Conservation (phyloP, 2,113 vertebrate species). For the Canis aureus region DNA sequence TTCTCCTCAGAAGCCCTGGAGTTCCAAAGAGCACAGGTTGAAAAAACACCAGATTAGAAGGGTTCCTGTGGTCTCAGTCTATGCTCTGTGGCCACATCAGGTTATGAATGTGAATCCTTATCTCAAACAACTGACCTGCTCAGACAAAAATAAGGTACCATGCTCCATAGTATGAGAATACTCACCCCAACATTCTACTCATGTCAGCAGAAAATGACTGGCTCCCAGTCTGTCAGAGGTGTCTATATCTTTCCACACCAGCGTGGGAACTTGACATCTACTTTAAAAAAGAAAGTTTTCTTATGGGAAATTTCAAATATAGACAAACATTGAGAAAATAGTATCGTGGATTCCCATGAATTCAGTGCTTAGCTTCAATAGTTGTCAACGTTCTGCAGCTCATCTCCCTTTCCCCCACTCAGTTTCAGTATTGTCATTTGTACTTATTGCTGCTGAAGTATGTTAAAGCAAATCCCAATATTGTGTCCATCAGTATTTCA, state of each 20-base stretch:
- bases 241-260: neutral
- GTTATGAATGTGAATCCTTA: too few relatives aligned
- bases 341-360: neutral
- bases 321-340: neutral
- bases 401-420: fast-evolving
- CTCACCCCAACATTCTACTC: neutral
- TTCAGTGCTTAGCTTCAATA: neutral
- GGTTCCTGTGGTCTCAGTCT: neutral
- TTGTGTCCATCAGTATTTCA: neutral
- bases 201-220: neutral
- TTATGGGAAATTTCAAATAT: neutral
- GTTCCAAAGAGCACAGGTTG: neutral
- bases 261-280: neutral
- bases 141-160: neutral
- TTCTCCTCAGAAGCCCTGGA: neutral
- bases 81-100: neutral
- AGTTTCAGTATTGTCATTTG: neutral
- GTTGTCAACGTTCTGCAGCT: neutral
- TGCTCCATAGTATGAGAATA: neutral
- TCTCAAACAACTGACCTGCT: neutral
- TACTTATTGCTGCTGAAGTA: neutral
- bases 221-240: neutral
- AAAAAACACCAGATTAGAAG: neutral
- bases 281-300: neutral
- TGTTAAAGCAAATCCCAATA: neutral